Evolutionary conservation across 2,113 vertebrate species (phyloP).

Genomic region (Pelecanus crispus): DNA sequence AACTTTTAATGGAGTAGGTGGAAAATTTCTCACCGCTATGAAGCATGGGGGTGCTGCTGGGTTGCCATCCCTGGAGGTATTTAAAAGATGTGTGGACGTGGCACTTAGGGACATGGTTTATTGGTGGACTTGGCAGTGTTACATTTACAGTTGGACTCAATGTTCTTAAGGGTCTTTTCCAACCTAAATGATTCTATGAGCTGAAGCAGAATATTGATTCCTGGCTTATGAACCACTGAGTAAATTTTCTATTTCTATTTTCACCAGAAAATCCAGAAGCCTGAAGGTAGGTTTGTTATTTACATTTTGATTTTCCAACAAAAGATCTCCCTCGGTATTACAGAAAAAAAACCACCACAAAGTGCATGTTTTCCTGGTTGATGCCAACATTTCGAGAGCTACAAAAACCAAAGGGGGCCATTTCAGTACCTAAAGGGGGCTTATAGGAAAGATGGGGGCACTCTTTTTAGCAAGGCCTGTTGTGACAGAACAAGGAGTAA

Average conservation of each 20-base stretch:
- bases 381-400: not conserved
- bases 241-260: not conserved
- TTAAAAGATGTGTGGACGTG: accelerated
- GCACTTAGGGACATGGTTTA: not conserved
- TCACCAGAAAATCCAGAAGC: not conserved
- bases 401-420: not conserved
- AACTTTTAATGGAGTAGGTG: not conserved
- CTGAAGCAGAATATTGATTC: not conserved
- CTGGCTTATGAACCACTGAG: accelerated
- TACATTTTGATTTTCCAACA: not conserved
- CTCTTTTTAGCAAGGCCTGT: no score
- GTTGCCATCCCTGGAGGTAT: not conserved
- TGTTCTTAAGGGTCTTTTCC: not conserved
- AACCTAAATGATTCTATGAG: not conserved
- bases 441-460: no score
- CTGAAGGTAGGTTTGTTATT: not conserved
- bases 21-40: accelerated
- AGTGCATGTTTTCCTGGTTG: accelerated
- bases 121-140: not conserved
- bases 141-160: accelerated
- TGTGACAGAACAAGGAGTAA: no score
- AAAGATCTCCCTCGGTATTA: not conserved
- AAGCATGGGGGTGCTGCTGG: not conserved
- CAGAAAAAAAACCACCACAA: not conserved
- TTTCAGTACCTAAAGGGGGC: no score